These are phyloP conservation scores for Lithobates pipiens DNA, from an alignment of 2,797 vertebrate genomes.

Conservation along the genomic window DNA sequence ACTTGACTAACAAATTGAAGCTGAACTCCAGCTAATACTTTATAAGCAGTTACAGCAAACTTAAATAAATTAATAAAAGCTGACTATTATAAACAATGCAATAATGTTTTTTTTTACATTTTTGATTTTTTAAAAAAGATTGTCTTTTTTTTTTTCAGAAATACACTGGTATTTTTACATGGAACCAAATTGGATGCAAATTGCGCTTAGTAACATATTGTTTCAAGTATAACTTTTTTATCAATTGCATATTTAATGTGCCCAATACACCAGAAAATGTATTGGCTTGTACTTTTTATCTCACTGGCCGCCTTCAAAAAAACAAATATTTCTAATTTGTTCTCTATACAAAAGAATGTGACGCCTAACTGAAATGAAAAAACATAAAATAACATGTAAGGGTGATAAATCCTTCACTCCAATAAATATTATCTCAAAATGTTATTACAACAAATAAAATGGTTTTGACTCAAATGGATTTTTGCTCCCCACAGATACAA, in stretches of 20 bases:
- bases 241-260: not conserved
- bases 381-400: slow-evolving; percentile 63
- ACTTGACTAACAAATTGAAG: too few relatives aligned
- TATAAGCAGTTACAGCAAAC: too few relatives aligned
- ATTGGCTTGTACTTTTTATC: not conserved
- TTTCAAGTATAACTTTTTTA: too few relatives aligned
- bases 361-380: slow-evolving; percentile 34
- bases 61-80: too few relatives aligned
- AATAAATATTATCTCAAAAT: slow-evolving; percentile 65
- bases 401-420: slow-evolving; percentile 51
- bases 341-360: not conserved
- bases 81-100: too few relatives aligned
- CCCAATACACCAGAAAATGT: not conserved
- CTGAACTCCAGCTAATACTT: too few relatives aligned
- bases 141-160: too few relatives aligned
- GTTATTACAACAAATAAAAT: slow-evolving; percentile 64
- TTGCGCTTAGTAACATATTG: too few relatives aligned
- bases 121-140: too few relatives aligned
- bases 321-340: not conserved
- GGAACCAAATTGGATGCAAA: too few relatives aligned
- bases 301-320: not conserved
- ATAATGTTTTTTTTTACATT: too few relatives aligned
- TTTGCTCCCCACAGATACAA: slow-evolving; percentile 63
- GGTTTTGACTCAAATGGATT: slow-evolving; percentile 65
- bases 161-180: too few relatives aligned